Evolutionary conservation across 2,888 invertebrate genomes (phyloP).

Genomic region (Muscina levida): DNA sequence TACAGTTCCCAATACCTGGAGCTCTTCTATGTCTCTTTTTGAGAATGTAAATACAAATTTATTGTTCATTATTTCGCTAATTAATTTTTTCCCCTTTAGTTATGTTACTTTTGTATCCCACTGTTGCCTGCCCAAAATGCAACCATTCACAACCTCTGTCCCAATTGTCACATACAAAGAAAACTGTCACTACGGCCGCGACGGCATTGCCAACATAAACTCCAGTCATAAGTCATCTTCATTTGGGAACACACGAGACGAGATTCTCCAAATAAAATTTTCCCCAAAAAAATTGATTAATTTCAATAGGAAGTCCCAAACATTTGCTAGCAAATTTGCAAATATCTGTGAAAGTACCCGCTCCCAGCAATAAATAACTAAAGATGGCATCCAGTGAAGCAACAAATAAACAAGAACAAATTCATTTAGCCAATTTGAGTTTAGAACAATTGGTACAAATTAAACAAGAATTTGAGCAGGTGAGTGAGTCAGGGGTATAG

Average conservation of each 20-base stretch:
- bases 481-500: conserved; percentile 75
- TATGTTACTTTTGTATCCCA: too few species aligned
- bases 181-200: not conserved
- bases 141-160: too few species aligned
- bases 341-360: conserved; percentile 53
- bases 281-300: conserved; percentile 36
- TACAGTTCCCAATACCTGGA: too few species aligned
- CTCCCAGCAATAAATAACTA: conserved; percentile 56
- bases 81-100: too few species aligned
- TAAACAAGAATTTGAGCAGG: conserved; percentile 93
- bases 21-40: too few species aligned
- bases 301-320: conserved; percentile 27
- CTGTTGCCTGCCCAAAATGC: too few species aligned
- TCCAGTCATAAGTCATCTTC: conserved; percentile 49
- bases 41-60: too few species aligned
- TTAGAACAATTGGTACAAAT: conserved; percentile 90
- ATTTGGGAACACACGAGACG: conserved; percentile 44
- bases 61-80: too few species aligned
- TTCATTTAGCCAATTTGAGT: conserved; percentile 90
- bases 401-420: conserved; percentile 85
- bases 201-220: conserved; percentile 38
- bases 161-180: too few species aligned
- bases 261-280: conserved; percentile 30
- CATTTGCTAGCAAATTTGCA: conserved; percentile 68
- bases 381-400: conserved; percentile 69